A percentile compares a stretch with the other conserved stretches of the same genome.
phyloP scores from a whole-genome alignment of 2,797 vertebrate genomes.

The Xyrichtys novacula region DNA sequence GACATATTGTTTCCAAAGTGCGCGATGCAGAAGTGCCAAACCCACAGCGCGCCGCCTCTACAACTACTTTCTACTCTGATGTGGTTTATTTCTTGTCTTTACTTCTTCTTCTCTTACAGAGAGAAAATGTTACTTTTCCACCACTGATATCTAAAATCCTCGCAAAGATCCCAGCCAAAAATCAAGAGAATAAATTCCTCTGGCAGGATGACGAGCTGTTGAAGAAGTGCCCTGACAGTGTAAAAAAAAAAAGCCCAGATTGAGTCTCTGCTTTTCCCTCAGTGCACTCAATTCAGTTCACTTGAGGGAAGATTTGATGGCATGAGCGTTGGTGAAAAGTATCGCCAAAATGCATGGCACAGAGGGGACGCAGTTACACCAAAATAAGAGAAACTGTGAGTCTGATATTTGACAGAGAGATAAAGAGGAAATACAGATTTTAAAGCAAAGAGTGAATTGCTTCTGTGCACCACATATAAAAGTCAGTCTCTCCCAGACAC shows the following conservation, averaged over 20 bases:
- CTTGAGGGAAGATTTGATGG: conserved; percentile 35
- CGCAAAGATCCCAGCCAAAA: conserved; percentile 43
- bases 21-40: conserved; percentile 24
- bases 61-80: conserved; percentile 21
- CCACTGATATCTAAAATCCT: conserved; percentile 41
- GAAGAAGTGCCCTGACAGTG: conserved; percentile 44
- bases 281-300: conserved; percentile 19
- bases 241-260: conserved; percentile 38
- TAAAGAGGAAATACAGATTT: conserved; percentile 3
- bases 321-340: conserved; percentile 36
- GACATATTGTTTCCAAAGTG: conserved; percentile 33
- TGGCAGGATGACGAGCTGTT: conserved; percentile 48
- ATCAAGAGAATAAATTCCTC: conserved; percentile 42
- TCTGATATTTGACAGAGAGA: background rate
- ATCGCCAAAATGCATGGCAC: conserved; percentile 8
- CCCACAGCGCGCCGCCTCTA: conserved; percentile 44
- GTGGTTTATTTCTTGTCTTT: conserved; percentile 35
- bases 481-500: background rate
- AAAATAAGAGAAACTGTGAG: background rate
- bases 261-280: conserved; percentile 37
- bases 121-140: conserved; percentile 37
- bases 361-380: background rate
- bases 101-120: conserved; percentile 6
- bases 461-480: background rate
- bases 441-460: background rate